Conservation (phyloP, 2,888 invertebrate species). For the Podotricha telesiphe region DNA sequence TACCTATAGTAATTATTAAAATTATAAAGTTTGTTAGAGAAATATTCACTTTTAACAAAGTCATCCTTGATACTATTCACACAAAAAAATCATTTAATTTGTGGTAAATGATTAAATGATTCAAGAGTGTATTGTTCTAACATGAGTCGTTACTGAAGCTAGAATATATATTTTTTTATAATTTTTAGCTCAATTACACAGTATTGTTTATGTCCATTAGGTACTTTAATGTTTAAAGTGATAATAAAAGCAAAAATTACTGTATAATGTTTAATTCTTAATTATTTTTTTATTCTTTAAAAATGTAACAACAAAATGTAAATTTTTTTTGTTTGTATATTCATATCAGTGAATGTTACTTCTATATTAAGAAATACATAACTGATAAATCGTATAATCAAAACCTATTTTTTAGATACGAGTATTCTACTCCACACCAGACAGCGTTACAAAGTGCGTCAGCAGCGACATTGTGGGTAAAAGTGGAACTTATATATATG, state of each 20-base stretch:
- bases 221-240: too few species aligned
- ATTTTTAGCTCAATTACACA: neutral
- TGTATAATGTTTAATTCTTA: too few species aligned
- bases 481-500: neutral
- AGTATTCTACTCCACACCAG: constrained; percentile 57
- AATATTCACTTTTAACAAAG: neutral
- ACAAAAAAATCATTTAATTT: neutral
- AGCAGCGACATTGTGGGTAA: constrained; percentile 12
- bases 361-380: too few species aligned
- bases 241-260: too few species aligned
- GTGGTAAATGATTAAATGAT: neutral
- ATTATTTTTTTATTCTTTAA: too few species aligned
- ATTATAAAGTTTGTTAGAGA: neutral
- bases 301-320: too few species aligned
- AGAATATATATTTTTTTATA: neutral
- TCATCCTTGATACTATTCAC: neutral
- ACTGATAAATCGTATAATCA: neutral
- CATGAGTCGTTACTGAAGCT: neutral
- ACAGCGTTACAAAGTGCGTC: constrained; percentile 45
- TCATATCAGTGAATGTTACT: too few species aligned
- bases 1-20: too few species aligned
- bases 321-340: too few species aligned
- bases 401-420: neutral
- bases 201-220: too few species aligned
- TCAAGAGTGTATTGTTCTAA: neutral